Percentiles rank a stretch among this genome's conserved stretches.
Evolutionary conservation across 2,113 vertebrate genomes (phyloP).

Genomic region (Oryzias javanicus): DNA sequence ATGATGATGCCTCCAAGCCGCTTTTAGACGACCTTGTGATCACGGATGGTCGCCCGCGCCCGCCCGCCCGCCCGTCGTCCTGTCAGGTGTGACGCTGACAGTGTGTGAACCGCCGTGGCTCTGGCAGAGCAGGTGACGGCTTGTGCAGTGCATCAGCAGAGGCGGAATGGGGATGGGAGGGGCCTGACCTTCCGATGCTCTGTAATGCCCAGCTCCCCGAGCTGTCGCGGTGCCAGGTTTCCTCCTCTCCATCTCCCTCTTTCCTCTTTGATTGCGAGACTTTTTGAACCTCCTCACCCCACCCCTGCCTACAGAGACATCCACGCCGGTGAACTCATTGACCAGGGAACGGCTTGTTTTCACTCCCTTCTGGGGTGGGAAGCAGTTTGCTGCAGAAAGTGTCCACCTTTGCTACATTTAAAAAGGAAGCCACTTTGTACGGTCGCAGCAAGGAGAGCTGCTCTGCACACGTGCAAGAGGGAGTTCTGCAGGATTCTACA

Average conservation of each 20-base stretch:
- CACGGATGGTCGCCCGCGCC: constrained; percentile 33
- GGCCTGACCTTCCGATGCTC: constrained; percentile 68
- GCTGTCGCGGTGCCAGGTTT: constrained; percentile 59
- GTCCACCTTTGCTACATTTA: constrained; percentile 13
- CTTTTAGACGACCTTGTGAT: constrained; percentile 61
- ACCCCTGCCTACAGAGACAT: constrained; percentile 49
- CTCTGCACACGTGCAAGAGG: neutral
- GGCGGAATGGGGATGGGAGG: constrained; percentile 36
- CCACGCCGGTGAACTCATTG: constrained; percentile 71
- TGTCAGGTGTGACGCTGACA: constrained; percentile 17
- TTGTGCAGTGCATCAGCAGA: constrained; percentile 53
- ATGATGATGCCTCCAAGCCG: constrained; percentile 48
- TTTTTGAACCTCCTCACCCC: constrained; percentile 38
- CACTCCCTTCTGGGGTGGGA: constrained; percentile 46
- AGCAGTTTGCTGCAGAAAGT: constrained; percentile 48
- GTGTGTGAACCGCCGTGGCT: constrained; percentile 43
- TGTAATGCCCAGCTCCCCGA: constrained; percentile 53
- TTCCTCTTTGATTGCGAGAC: constrained; percentile 57
- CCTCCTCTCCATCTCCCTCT: constrained; percentile 40
- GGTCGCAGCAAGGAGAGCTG: neutral
- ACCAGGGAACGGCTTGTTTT: constrained; percentile 69
- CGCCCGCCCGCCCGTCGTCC: constrained; percentile 29
- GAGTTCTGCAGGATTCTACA: neutral
- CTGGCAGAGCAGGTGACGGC: constrained; percentile 45
- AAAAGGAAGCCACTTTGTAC: too few relatives aligned